Percentiles rank a stretch among this genome's conserved stretches.
These are phyloP conservation scores for Sciurus carolinensis DNA, from an alignment of 2,797 vertebrate genomes.

Conservation along the genomic window DNA sequence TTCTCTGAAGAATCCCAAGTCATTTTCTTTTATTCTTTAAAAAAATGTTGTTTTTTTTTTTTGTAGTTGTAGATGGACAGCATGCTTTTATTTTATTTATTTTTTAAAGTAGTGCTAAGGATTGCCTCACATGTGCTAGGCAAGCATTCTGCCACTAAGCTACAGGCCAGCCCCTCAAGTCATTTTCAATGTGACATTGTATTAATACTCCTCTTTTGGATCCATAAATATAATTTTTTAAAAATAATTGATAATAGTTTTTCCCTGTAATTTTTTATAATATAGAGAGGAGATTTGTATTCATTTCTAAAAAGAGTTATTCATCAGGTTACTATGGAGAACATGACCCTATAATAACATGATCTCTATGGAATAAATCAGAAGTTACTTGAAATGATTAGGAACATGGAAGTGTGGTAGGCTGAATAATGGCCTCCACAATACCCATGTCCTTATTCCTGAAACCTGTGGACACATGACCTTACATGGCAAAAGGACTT, in stretches of 20 bases:
- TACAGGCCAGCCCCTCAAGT: neutral
- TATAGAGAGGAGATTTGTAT: neutral
- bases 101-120: too few species aligned
- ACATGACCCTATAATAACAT: neutral
- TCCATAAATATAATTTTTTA: neutral
- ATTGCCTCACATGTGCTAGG: too few species aligned
- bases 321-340: neutral
- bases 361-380: neutral
- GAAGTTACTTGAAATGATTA: neutral
- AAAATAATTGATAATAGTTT: slow-evolving; percentile 2
- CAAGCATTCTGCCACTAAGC: too few species aligned
- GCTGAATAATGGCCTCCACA: neutral
- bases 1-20: slow-evolving; percentile 16
- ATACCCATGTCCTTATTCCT: neutral
- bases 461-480: neutral
- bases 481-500: neutral
- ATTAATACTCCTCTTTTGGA: slow-evolving; percentile 1
- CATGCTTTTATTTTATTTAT: too few species aligned
- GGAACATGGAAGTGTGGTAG: neutral
- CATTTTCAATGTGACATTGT: neutral
- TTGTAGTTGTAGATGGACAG: too few species aligned
- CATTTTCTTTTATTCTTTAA: neutral
- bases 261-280: neutral
- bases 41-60: too few species aligned
- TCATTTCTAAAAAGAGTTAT: neutral